Percentiles rank a stretch among this genome's conserved stretches.
phyloP scores from a whole-genome alignment of 2,797 vertebrate species.

The Esox lucius region DNA sequence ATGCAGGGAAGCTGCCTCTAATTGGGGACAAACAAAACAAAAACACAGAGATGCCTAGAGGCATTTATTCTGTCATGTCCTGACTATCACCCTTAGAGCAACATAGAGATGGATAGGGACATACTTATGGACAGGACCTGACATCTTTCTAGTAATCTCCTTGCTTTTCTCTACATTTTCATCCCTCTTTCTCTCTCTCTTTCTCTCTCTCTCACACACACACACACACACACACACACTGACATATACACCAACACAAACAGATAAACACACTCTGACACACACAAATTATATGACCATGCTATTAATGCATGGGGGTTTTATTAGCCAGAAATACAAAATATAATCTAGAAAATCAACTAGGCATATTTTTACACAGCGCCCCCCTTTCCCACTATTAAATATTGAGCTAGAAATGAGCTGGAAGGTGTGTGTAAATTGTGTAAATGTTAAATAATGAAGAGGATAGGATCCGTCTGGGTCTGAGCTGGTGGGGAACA shows the following conservation, averaged over 20 bases:
- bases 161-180: not conserved
- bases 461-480: slow-evolving; percentile 87
- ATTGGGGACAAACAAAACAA: no score
- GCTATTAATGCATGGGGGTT: slow-evolving; percentile 25
- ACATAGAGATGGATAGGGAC: no score
- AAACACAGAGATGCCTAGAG: no score
- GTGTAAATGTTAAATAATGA: slow-evolving; percentile 98
- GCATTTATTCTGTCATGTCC: no score
- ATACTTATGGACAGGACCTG: no score
- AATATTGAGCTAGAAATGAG: slow-evolving; percentile 97
- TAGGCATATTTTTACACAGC: slow-evolving; percentile 40
- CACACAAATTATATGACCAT: slow-evolving; percentile 12
- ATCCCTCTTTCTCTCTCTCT: not conserved
- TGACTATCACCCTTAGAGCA: no score
- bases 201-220: not conserved
- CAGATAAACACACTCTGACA: slow-evolving; percentile 7
- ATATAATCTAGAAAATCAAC: slow-evolving; percentile 57
- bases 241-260: not conserved
- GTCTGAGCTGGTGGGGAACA: slow-evolving; percentile 88
- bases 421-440: slow-evolving; percentile 86
- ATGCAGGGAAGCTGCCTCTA: no score
- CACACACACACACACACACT: not conserved
- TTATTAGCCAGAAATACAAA: slow-evolving; percentile 65
- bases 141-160: slow-evolving; percentile 15
- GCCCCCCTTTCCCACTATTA: slow-evolving; percentile 75